Evolutionary conservation across 2,113 vertebrate species (phyloP).

Genomic region (Danionella cerebrum): DNA sequence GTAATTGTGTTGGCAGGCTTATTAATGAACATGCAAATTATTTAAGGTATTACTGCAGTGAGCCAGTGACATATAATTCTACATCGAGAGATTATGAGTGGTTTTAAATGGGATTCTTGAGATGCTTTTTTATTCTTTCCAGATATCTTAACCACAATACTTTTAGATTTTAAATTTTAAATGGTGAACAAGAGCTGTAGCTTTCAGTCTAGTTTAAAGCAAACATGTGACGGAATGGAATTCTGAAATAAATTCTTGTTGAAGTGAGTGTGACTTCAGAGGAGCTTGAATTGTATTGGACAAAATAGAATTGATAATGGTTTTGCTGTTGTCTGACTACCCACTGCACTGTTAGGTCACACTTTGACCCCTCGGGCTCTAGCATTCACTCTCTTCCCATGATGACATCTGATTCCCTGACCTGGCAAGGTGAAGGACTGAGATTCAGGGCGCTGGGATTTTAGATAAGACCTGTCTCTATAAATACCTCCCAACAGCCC

Average conservation of each 20-base stretch:
- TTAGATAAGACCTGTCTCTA: constrained; percentile 35
- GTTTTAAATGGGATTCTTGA: no score
- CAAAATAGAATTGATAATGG: constrained; percentile 23
- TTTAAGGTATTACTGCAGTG: background rate
- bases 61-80: background rate
- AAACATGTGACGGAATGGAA: background rate
- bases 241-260: background rate
- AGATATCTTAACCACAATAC: no score
- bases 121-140: no score
- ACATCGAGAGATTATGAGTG: background rate
- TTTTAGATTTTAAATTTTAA: no score
- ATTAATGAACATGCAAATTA: constrained; percentile 17
- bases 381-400: background rate
- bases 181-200: no score
- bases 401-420: background rate
- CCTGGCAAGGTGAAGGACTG: constrained; percentile 13
- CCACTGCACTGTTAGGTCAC: constrained; percentile 15
- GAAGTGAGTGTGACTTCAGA: background rate
- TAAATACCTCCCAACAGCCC: constrained; percentile 36
- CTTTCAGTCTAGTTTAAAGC: no score
- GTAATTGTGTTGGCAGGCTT: constrained; percentile 13
- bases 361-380: constrained; percentile 24
- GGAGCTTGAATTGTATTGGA: background rate
- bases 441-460: constrained; percentile 5
- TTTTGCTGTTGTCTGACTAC: constrained; percentile 37